Evolutionary conservation across 2,888 invertebrate genomes (phyloP), one percentile per base, ranked within the genome.

Genomic region (Cantharis flavilabris): DNA sequence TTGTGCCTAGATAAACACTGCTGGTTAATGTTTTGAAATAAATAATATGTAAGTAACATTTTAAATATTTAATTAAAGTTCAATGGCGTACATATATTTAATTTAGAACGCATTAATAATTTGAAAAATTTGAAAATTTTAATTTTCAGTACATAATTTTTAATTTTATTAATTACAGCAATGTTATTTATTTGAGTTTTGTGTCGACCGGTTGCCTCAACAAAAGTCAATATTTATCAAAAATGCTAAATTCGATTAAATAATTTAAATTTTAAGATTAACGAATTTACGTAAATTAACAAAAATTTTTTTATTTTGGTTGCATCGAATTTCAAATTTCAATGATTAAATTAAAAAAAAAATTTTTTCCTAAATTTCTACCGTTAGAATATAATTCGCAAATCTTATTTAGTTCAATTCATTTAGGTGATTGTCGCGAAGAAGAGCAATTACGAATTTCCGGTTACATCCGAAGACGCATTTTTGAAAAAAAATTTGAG

Each of bases 91-190:
- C 18, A 63, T 14, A 65, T 4, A 33, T 33, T 13, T 30, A 3
- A 67, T 16, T 73, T 69, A 67, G 72, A 73, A 73, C 72, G 72
- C 72, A 18, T 62, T 71, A 23, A 63, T 71, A 18, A 33, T 18
- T 33, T 26, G 11, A 23, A 33, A 18, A 70, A 30, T 70, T 14
- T 62, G 9, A 28, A 23, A 23, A 26, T 26, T 26, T 30, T 14
- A 23, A 11, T 18, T 18, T 4, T 2, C n/a, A 49, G 14, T 4
- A 30, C 20, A 10, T 16, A 30, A 18, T 62, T 71, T 13, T 9
- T 63, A 5, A 28, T 14, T 70, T 65, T 5, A 67, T 20, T 65
- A 13, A 23, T 65, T 20, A 13, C 13, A 20, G 3, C 3, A 20
- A 7, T 23, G 10, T 67, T 67, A 23, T 23, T 23, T 5, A 10